phyloP scores from a whole-genome alignment of 2,113 vertebrate species.

The Piprites chloris region DNA sequence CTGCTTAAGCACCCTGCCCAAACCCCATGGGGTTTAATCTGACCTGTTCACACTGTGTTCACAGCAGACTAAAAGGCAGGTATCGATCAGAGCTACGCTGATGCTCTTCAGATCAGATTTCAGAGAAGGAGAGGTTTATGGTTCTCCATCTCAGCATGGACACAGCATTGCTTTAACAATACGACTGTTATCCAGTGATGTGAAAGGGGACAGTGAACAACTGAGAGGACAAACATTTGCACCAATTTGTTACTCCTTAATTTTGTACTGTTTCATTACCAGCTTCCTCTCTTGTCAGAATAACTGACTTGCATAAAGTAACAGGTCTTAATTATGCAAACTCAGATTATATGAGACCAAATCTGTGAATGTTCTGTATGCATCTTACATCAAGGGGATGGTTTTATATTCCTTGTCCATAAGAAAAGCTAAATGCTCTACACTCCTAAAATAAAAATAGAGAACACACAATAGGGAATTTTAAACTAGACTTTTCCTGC shows the following conservation, averaged over 20 bases:
- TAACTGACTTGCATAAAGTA: background rate
- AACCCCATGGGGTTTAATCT: background rate
- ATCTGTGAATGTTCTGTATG: background rate
- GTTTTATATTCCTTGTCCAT: background rate
- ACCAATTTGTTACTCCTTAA: background rate
- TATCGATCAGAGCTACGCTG: background rate
- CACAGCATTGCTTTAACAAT: background rate
- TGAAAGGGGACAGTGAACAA: background rate
- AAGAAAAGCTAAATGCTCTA: background rate
- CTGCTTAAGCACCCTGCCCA: background rate
- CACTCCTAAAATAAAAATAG: background rate
- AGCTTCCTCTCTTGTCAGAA: background rate
- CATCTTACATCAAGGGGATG: background rate
- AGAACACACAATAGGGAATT: background rate
- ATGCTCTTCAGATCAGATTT: background rate
- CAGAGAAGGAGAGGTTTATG: background rate
- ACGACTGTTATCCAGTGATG: background rate
- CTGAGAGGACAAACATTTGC: background rate
- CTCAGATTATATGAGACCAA: background rate
- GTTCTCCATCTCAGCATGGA: background rate
- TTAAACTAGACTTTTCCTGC: background rate
- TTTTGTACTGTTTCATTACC: background rate
- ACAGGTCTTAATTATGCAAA: background rate
- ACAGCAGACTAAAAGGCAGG: background rate
- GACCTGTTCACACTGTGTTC: background rate